phyloP scores from a whole-genome alignment of 2,113 vertebrate species.

The Abramis brama region DNA sequence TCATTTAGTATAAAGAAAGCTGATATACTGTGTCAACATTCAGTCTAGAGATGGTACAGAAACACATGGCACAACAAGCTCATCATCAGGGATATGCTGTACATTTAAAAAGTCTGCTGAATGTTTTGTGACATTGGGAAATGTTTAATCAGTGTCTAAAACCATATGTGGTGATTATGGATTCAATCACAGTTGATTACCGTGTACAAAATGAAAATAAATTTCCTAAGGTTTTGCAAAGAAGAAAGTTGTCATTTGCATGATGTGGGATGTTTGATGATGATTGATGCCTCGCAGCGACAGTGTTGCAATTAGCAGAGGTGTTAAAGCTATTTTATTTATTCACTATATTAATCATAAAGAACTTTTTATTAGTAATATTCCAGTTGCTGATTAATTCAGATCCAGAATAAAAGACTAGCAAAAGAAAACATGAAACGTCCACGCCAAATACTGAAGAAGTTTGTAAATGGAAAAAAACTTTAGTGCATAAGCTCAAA shows the following conservation, averaged over 20 bases:
- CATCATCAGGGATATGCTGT: neutral
- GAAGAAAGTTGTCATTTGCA: neutral
- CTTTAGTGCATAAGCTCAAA: no score
- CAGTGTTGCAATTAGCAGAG: neutral
- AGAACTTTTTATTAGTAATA: neutral
- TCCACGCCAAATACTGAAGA: no score
- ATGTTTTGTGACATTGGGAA: neutral
- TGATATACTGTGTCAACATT: neutral
- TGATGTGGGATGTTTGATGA: neutral
- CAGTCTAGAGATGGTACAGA: constrained; percentile 10
- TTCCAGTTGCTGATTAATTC: neutral
- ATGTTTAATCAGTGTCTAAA: neutral
- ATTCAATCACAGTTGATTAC: neutral
- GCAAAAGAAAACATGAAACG: no score
- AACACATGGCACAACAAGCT: constrained; percentile 11
- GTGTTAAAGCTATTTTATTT: neutral
- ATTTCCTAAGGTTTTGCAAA: neutral
- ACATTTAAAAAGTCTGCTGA: neutral
- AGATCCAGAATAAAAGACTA: no score
- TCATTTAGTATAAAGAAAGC: neutral
- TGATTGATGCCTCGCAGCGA: neutral
- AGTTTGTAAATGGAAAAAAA: no score
- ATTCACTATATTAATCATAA: neutral
- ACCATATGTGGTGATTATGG: neutral
- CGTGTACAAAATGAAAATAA: neutral